These are phyloP conservation scores for Corydoras sp. DNA, from an alignment of 2,113 vertebrate species.

Conservation along the genomic window DNA sequence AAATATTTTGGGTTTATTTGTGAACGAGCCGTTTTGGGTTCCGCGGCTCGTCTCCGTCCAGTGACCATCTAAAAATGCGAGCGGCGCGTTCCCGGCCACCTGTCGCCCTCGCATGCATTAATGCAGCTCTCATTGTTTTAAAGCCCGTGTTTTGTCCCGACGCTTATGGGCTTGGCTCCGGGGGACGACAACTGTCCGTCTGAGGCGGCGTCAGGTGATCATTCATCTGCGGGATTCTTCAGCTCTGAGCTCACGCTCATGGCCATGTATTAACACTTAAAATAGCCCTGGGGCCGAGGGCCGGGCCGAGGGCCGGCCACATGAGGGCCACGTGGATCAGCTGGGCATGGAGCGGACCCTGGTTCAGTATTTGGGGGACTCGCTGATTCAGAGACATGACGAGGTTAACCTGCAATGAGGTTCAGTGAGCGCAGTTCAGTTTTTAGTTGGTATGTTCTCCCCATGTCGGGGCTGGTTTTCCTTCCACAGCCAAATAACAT, in stretches of 20 bases:
- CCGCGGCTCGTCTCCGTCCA: too few relatives aligned
- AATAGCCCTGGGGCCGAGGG: conserved; percentile 11
- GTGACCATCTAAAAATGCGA: too few relatives aligned
- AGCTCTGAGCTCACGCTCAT: conserved; percentile 25
- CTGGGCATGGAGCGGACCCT: too few relatives aligned
- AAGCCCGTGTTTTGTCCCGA: conserved; percentile 37
- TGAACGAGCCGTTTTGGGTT: too few relatives aligned
- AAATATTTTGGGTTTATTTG: too few relatives aligned
- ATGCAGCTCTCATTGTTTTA: conserved; percentile 55
- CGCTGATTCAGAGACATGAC: too few relatives aligned
- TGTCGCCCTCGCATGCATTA: conserved; percentile 14
- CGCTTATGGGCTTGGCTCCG: conserved; percentile 27
- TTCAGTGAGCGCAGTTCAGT: too few relatives aligned
- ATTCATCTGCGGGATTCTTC: conserved; percentile 35
- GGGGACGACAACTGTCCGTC: conserved; percentile 23
- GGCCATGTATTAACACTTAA: conserved; percentile 16
- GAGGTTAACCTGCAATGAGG: too few relatives aligned
- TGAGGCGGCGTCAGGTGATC: conserved; percentile 32
- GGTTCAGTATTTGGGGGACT: too few relatives aligned
- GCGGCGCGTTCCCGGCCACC: conserved; percentile 2
- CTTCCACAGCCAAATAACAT: too few relatives aligned
- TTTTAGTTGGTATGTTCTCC: too few relatives aligned
- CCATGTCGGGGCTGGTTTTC: too few relatives aligned
- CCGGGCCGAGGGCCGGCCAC: not conserved
- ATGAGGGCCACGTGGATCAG: not conserved